Base-by-base conservation (phyloP, 2,113 vertebrate species). In the Pardalotus punctatus region DNA sequence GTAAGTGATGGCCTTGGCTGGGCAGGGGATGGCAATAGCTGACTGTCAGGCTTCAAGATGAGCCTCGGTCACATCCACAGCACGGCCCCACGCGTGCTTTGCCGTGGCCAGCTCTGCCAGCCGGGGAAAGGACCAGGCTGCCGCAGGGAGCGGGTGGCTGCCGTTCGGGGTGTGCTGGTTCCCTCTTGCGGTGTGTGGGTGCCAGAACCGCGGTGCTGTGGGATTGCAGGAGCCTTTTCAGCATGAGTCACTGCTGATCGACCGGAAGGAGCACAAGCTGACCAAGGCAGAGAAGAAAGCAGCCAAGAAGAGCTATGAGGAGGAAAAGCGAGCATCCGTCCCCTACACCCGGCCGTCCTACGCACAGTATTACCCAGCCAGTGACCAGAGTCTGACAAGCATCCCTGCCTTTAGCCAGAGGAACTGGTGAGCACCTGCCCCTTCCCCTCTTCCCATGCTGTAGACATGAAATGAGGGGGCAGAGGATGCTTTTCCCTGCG, bases 221-320 rank as follows among this genome's bases (percentile, higher is more conserved):
- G 94, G 72, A 36, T 95, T 90, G 74, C 94, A 99, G 99, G 98
- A 98, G 97, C 99, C 99, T 96, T 99, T 99, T 95, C 99, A 99
- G 92, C 99, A 99, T 7, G 99, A 99, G 96, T 99, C 99, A 73
- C 97, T 99, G 96, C 98, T 99, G 88, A 98, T 99, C 96, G 99
- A 99, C 96, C 98, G 99, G 47, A 99, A 99, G 97, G 99, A 99
- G 93, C 98, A 99, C 60, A 99, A 99, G 97, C 97, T 99, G 94
- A 99, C 99, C 94, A 99, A 99, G 98, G 99, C 99, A 65, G 99
- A 99, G 98, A 99, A 99, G 97, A 99, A 99, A 97, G 99, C 99
- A 19, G 99, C 99, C 66, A 99, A 99, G 97, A 99, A 99, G 90
- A 99, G 99, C 97, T 99, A 99, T 2, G 99, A 99, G 97, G 99